A percentile compares a stretch with the other conserved stretches of the same genome.
Evolutionary conservation across 1,140 invertebrate species (phyloP).

Genomic region (Conopomorpha cramerella): DNA sequence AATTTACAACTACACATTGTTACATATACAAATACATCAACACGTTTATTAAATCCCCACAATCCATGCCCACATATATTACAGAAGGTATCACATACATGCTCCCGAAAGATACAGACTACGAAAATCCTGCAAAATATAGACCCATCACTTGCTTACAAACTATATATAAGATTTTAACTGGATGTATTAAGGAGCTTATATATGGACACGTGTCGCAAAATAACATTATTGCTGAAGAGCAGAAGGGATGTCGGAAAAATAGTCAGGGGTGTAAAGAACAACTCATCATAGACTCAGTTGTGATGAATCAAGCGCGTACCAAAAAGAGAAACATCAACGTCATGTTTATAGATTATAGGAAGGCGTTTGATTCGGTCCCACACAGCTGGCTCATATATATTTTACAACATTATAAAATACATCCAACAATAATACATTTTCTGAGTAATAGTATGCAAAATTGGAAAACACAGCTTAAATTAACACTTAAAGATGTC

Average conservation of each 20-base stretch:
- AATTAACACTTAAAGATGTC: not conserved
- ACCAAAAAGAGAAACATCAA: too few species aligned
- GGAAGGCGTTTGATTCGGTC: not conserved
- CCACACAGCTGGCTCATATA: conserved; percentile 1
- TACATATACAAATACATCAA: conserved; percentile 1
- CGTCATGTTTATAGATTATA: not conserved
- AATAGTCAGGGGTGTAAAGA: too few species aligned
- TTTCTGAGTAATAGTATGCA: conserved; percentile 1
- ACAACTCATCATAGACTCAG: too few species aligned
- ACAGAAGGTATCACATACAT: conserved; percentile 3
- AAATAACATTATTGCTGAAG: conserved; percentile 2
- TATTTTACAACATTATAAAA: conserved; percentile 1
- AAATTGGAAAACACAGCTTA: conserved; percentile 1
- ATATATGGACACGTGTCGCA: conserved; percentile 1
- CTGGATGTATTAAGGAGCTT: not conserved
- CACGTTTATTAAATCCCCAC: not conserved
- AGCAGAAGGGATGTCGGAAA: conserved; percentile 4
- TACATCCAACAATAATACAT: not conserved
- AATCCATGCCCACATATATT: conserved; percentile 1
- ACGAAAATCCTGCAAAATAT: conserved; percentile 1
- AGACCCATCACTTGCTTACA: too few species aligned
- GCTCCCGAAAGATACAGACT: conserved; percentile 2
- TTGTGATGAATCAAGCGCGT: too few species aligned
- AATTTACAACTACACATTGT: too few species aligned
- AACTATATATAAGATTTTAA: conserved; percentile 2